These are phyloP conservation scores for Platysternon megacephalum DNA, from an alignment of 2,113 vertebrate species.

Conservation along the genomic window DNA sequence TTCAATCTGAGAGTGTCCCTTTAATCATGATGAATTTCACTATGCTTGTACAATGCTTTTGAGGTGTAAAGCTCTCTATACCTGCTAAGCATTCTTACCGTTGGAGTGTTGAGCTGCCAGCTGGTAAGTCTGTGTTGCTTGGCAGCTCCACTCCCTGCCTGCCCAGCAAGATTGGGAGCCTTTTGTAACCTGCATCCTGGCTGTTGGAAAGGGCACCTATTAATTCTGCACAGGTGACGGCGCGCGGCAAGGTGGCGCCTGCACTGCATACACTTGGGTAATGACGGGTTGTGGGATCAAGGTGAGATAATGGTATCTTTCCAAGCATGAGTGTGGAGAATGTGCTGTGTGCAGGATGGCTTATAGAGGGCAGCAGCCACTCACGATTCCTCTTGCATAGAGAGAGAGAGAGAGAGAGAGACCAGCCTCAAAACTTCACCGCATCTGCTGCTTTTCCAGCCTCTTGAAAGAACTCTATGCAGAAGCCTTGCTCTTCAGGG, in stretches of 20 bases:
- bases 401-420: background rate
- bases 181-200: constrained; percentile 29
- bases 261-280: constrained; percentile 31
- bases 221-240: constrained; percentile 52
- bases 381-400: constrained; percentile 16
- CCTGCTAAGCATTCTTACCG: background rate
- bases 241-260: constrained; percentile 23
- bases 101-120: background rate
- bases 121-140: background rate
- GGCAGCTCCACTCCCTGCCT: background rate
- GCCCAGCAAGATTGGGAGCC: background rate
- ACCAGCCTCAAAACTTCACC: background rate
- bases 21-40: background rate
- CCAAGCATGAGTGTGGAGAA: constrained; percentile 27
- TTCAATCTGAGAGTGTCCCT: background rate
- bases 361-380: constrained; percentile 82
- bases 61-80: background rate
- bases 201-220: constrained; percentile 45
- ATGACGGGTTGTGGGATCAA: constrained; percentile 26
- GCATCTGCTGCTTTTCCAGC: background rate
- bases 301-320: constrained; percentile 55
- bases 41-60: background rate
- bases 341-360: constrained; percentile 55
- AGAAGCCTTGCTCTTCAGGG: constrained; percentile 36
- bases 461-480: constrained; percentile 32